Conservation (phyloP, 2,888 invertebrate species). For the Tipula confusa region DNA sequence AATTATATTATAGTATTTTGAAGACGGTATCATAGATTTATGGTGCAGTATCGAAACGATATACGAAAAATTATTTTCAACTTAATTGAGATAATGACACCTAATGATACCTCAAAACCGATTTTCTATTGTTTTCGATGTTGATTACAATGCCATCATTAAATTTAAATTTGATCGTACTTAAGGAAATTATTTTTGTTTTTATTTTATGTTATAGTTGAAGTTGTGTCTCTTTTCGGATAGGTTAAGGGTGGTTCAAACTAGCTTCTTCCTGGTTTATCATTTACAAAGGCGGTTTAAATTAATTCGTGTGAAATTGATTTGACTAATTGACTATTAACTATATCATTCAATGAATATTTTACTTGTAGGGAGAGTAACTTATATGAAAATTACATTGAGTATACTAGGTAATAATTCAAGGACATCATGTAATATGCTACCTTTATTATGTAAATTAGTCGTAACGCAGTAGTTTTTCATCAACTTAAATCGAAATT, state of each 20-base stretch:
- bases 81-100: conserved; percentile 3
- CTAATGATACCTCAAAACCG: conserved; percentile 7
- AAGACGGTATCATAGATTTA: neutral
- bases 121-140: neutral
- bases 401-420: neutral
- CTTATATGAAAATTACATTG: neutral
- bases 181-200: neutral
- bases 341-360: neutral
- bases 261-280: neutral
- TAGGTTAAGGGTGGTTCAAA: neutral
- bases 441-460: too few species aligned
- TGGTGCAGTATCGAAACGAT: neutral
- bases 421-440: neutral
- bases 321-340: neutral
- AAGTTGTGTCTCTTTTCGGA: too few species aligned
- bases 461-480: too few species aligned
- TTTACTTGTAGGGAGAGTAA: neutral
- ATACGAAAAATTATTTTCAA: neutral
- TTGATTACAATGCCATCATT: neutral
- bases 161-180: neutral
- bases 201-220: neutral
- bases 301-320: neutral
- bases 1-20: neutral
- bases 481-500: too few species aligned
- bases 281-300: neutral